These are phyloP conservation scores for Mesopsocus fuscifrons DNA, from an alignment of 2,888 invertebrate species.

Conservation along the genomic window DNA sequence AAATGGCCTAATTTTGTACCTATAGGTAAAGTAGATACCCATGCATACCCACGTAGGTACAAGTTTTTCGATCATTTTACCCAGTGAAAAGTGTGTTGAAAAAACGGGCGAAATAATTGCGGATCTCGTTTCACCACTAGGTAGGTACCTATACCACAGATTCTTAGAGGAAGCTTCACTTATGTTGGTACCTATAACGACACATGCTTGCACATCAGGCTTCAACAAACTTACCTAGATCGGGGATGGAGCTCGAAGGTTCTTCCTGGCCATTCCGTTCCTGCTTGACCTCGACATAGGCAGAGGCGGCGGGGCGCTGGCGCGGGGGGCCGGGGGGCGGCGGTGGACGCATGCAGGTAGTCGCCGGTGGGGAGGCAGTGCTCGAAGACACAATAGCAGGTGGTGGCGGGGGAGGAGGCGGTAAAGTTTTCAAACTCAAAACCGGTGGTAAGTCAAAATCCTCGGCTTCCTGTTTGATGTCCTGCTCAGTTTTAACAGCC, in stretches of 20 bases:
- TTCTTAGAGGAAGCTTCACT: too few relatives aligned
- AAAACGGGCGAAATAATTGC: too few relatives aligned
- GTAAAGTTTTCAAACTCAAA: neutral
- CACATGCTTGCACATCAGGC: too few relatives aligned
- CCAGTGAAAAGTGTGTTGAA: too few relatives aligned
- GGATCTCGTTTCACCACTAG: too few relatives aligned
- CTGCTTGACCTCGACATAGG: slow-evolving; percentile 2
- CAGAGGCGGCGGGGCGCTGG: neutral
- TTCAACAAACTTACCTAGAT: slow-evolving; percentile 7
- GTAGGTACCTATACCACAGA: too few relatives aligned
- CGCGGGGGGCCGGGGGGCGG: slow-evolving; percentile 1
- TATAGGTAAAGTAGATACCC: too few relatives aligned
- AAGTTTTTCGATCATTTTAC: too few relatives aligned
- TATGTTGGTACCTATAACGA: too few relatives aligned
- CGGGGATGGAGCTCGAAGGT: slow-evolving; percentile 6
- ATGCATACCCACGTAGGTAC: too few relatives aligned
- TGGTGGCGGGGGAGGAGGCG: neutral
- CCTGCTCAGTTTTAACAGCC: slow-evolving; percentile 1
- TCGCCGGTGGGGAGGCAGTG: neutral
- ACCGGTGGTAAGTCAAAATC: slow-evolving; percentile 6
- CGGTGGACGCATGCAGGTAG: slow-evolving; percentile 3
- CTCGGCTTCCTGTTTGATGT: slow-evolving; percentile 2
- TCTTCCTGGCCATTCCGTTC: slow-evolving; percentile 4
- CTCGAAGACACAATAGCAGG: neutral
- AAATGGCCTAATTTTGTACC: too few relatives aligned